These are phyloP conservation scores for Teleiodes luculella DNA, from an alignment of 2,888 invertebrate genomes.

Conservation along the genomic window DNA sequence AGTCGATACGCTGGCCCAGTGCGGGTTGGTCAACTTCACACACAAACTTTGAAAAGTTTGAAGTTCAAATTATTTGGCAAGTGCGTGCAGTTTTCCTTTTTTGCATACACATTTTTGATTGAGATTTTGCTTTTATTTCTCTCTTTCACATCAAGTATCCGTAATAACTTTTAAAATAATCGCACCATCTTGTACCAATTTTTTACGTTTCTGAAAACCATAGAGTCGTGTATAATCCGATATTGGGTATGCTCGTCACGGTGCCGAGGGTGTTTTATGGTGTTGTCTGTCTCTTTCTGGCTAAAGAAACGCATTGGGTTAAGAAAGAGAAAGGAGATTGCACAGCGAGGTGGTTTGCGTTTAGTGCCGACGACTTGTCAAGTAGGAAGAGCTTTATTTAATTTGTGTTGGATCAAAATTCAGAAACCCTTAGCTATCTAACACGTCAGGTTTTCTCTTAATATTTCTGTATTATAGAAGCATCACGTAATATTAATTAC, in stretches of 20 bases:
- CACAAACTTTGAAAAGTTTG: too few relatives aligned
- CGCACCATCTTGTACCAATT: background rate
- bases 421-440: too few relatives aligned
- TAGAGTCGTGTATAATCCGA: slow-evolving; percentile 15
- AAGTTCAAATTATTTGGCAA: too few relatives aligned
- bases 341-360: background rate
- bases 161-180: slow-evolving; percentile 11
- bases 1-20: too few relatives aligned
- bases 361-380: background rate
- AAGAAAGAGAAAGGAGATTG: slow-evolving; percentile 1
- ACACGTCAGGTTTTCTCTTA: too few relatives aligned
- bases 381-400: too few relatives aligned
- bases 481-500: too few relatives aligned
- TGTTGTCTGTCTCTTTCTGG: slow-evolving; percentile 10
- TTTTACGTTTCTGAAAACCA: slow-evolving; percentile 5
- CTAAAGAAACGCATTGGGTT: background rate
- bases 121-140: background rate
- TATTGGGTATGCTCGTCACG: slow-evolving; percentile 20
- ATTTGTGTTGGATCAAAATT: too few relatives aligned
- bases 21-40: too few relatives aligned
- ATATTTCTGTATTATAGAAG: too few relatives aligned
- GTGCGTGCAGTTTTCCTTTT: too few relatives aligned
- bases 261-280: slow-evolving; percentile 19
- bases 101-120: too few relatives aligned
- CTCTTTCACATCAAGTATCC: background rate